Base-by-base conservation (phyloP, 2,113 vertebrate genomes). In the Isurus oxyrinchus region DNA sequence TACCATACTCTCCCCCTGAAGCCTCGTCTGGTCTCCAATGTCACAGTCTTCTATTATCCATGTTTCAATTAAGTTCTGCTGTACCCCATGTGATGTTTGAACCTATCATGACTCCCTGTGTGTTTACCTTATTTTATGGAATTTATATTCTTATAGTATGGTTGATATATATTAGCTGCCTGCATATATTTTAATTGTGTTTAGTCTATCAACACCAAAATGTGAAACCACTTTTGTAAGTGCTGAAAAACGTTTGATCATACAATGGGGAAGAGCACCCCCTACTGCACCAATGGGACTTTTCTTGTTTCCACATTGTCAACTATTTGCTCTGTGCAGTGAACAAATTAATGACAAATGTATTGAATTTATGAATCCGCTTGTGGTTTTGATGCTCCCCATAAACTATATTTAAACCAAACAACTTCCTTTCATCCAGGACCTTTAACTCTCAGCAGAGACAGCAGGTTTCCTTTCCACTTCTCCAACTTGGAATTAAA, bases 191-290 rank as follows among this genome's bases (percentile, higher is more conserved):
- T 44, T 53, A 13, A 84, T 40, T 23, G 16, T 6, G 49, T 95
- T 53, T 14, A 35, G 27, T 76, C 31, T 72, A 61, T 27, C 3
- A 55, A 14, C 49, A 8, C 49, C 69, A 27, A 72, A 72, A 76
- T 35, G 10, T 31, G 19, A 94, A 67, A 67, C 31, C 40, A 95
- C 35, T 53, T 69, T 2, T 95, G 35, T 55, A 67, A 95, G 2
- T 25, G 61, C 63, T 95, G n/a, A 27, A 69, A 66, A 95, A 66
- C 53, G 66, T 76, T 72, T 72, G 44, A 14, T 44, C 66, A 95
- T 95, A 55, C 63, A 95, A 95, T 95, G 40, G 94, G 94, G 49
- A 95, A 72, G 66, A 95, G 94, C 94, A 55, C 94, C 94, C 94
- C 67, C 94, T 95, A 95, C 94, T 72, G 94, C 25, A 72, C 59